phyloP scores from a whole-genome alignment of 2,888 invertebrate genomes.

The Petrolisthes cinctipes region DNA sequence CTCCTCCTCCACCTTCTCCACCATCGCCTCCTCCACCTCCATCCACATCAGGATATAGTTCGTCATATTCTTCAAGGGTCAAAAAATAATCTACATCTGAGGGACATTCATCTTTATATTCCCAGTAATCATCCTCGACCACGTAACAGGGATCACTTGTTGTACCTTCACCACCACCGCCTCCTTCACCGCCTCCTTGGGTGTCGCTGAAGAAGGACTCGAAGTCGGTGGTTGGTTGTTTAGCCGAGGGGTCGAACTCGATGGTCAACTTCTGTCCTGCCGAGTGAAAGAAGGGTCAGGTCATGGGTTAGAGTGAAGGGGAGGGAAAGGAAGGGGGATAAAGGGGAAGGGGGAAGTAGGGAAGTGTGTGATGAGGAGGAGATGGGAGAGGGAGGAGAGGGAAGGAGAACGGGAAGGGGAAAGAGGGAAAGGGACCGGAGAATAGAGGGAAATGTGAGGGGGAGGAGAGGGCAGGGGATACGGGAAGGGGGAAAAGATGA shows the following conservation, averaged over 20 bases:
- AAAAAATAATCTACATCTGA: conserved; percentile 1
- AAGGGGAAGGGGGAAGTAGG: neutral
- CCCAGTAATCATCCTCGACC: conserved; percentile 14
- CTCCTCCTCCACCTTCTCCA: neutral
- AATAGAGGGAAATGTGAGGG: too few species aligned
- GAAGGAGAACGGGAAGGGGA: too few species aligned
- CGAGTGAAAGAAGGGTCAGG: neutral
- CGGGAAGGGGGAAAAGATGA: too few species aligned
- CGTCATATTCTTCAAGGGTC: conserved; percentile 14
- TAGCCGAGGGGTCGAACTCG: conserved; percentile 29
- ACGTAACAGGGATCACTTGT: neutral
- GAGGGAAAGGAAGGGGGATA: too few species aligned
- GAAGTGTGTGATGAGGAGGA: neutral
- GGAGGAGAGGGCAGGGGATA: too few species aligned
- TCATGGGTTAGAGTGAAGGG: neutral
- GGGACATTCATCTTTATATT: conserved; percentile 29
- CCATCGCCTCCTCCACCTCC: neutral
- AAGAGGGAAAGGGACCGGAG: too few species aligned
- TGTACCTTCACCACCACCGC: neutral
- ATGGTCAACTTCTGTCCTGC: conserved; percentile 16
- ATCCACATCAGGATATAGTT: neutral
- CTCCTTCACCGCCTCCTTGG: neutral
- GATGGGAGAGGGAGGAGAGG: neutral
- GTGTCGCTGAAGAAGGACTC: neutral
- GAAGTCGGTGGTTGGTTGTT: neutral